phyloP scores from a whole-genome alignment of 2,888 invertebrate species.

The Latheticus oryzae region DNA sequence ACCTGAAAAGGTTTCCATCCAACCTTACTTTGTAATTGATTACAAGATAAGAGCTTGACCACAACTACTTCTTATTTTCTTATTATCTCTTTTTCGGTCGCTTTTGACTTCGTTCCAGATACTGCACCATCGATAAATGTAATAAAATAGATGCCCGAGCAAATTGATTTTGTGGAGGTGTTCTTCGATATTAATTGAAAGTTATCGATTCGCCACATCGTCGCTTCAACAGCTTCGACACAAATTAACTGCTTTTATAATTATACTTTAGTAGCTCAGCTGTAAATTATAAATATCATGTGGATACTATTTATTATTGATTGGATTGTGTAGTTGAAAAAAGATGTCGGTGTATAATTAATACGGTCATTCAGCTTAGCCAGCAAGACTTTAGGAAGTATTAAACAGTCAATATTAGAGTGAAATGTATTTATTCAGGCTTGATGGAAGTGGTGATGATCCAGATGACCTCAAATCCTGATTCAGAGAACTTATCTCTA shows the following conservation, averaged over 20 bases:
- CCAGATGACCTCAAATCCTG: slow-evolving; percentile 25
- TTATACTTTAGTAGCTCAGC: slow-evolving; percentile 2
- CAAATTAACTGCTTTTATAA: slow-evolving; percentile 21
- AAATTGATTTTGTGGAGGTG: slow-evolving; percentile 49
- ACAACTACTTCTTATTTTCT: slow-evolving; percentile 48
- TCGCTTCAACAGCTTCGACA: slow-evolving; percentile 9
- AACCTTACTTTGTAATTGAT: slow-evolving; percentile 37
- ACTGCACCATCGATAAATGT: slow-evolving; percentile 51
- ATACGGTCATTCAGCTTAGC: too few species aligned
- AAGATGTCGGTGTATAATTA: too few species aligned
- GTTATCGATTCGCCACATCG: slow-evolving; percentile 34
- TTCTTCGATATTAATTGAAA: slow-evolving; percentile 44
- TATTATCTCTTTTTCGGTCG: slow-evolving; percentile 47
- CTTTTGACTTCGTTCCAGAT: slow-evolving; percentile 48
- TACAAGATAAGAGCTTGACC: slow-evolving; percentile 46
- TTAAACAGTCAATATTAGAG: too few species aligned
- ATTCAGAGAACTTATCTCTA: too few species aligned
- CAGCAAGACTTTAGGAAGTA: too few species aligned
- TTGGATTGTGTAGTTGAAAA: too few species aligned
- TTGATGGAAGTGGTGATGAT: slow-evolving; percentile 2
- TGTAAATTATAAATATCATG: too few species aligned
- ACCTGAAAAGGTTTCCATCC: slow-evolving; percentile 42
- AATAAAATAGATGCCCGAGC: slow-evolving; percentile 47
- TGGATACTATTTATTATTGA: too few species aligned
- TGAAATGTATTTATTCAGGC: slow-evolving; percentile 24